Evolutionary conservation across 1,140 invertebrate genomes (phyloP).

Genomic region (Heliothis virescens): DNA sequence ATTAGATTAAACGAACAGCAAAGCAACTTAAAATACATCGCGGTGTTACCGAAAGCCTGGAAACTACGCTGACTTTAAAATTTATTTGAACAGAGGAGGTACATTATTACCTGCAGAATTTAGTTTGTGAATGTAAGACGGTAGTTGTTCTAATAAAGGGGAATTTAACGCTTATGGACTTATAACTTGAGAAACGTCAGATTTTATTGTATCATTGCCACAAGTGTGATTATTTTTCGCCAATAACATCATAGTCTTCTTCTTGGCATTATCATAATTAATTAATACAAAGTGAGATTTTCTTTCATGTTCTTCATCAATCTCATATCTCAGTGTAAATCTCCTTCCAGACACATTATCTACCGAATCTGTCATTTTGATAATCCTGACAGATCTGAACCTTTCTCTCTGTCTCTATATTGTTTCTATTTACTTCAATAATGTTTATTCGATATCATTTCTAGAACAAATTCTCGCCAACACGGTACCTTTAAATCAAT

Average conservation of each 20-base stretch:
- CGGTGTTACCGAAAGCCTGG: not conserved
- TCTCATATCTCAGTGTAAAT: too few relatives aligned
- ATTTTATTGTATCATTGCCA: too few relatives aligned
- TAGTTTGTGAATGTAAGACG: not conserved
- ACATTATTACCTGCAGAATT: not conserved
- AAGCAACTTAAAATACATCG: conserved; percentile 4
- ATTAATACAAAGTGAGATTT: too few relatives aligned
- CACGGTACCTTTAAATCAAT: not conserved
- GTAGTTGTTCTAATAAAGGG: not conserved
- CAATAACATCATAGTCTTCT: not conserved
- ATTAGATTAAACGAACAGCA: conserved; percentile 1
- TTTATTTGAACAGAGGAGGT: conserved; percentile 9
- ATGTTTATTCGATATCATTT: not conserved
- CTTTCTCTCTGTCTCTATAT: too few relatives aligned
- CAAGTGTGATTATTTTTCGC: too few relatives aligned
- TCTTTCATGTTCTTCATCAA: too few relatives aligned
- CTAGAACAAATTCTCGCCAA: not conserved
- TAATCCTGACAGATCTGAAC: too few relatives aligned
- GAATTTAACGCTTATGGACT: not conserved
- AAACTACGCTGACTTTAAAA: not conserved
- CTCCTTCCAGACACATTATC: too few relatives aligned
- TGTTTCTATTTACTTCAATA: too few relatives aligned
- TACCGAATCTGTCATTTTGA: too few relatives aligned
- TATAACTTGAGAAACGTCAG: not conserved
- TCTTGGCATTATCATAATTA: not conserved